Evolutionary conservation across 2,113 vertebrate species (phyloP), one percentile per base, ranked within the genome.

Genomic region (Hyaena hyaena): DNA sequence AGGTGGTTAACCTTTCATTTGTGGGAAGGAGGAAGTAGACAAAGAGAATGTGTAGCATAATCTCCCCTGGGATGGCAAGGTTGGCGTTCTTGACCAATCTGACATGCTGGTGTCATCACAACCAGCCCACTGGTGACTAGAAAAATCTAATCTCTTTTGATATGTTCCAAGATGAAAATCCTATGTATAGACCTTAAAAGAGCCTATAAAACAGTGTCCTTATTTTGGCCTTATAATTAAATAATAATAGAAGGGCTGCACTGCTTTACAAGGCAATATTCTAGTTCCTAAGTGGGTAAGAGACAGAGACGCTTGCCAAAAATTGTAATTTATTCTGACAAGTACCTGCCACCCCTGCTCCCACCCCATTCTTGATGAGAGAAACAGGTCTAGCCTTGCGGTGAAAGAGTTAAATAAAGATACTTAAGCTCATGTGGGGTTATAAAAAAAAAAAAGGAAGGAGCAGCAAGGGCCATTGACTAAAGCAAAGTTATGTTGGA

Each of bases 171-270:
- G 97, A 98, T 94, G 96, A 98, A 98, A 98, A 92, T 73, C 74
- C 65, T 96, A 79, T 61, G 94, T 96, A 93, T 24, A 24, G 31
- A 96, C 76, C 91, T 98, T 98, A 95, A 98, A 99, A 98, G 97
- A 89, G 31, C 94, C 83, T 71, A 90, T 95, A 98, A 98, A 98
- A 96, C 24, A 55, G 94, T 98, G 97, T 74, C 97, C 96, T 98
- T 97, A 79, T 35, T 31, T 84, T 92, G 86, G 96, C 97, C 96
- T 98, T 97, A 97, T 98, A 98, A 99, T 98, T 97, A 98, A 98
- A 83, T 92, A 84, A 93, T 98, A 98, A 95, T 95, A 97, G 93
- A 73, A 89, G 95, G 89, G n/a, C 79, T 97, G 92, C 35, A 76
- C 74, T 90, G 68, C 93, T 98, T 98, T 96, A 97, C 73, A 97